These are phyloP conservation scores for Avahi laniger DNA, from an alignment of 2,797 vertebrate species.

Conservation along the genomic window DNA sequence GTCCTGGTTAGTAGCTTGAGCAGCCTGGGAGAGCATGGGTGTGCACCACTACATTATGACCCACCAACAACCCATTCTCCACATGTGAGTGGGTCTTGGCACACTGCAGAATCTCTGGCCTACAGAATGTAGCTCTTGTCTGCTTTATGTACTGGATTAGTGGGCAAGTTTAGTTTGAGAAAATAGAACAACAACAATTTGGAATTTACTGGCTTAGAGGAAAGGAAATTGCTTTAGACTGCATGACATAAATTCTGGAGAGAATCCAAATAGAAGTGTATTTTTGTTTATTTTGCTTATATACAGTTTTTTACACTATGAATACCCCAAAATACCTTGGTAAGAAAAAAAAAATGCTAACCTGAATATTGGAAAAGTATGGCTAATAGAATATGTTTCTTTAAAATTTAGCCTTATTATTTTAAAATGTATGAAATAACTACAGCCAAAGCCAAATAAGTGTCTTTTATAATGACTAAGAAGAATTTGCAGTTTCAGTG, in stretches of 20 bases:
- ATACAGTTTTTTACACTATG: neutral
- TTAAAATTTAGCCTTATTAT: neutral
- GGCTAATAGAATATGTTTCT: neutral
- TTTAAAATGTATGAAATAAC: slow-evolving; percentile 34
- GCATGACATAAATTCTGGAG: neutral
- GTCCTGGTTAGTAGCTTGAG: neutral
- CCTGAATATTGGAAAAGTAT: slow-evolving; percentile 16
- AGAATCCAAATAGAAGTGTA: neutral
- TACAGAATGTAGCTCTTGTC: slow-evolving; percentile 2
- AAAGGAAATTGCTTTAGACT: neutral
- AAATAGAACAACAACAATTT: neutral
- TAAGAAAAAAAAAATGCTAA: slow-evolving; percentile 7
- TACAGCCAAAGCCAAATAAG: neutral
- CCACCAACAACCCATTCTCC: neutral
- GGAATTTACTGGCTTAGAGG: neutral
- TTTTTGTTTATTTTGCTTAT: slow-evolving; percentile 56
- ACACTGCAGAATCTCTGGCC: neutral
- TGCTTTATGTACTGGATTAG: neutral
- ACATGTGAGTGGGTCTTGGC: neutral
- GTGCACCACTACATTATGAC: neutral
- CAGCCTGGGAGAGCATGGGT: neutral
- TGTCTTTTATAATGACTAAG: slow-evolving; percentile 7
- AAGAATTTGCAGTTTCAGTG: slow-evolving; percentile 33
- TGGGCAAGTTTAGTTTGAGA: neutral
- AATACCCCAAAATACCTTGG: neutral